Evolutionary conservation across 2,797 vertebrate genomes (phyloP).

Genomic region (Erithacus rubecula): DNA sequence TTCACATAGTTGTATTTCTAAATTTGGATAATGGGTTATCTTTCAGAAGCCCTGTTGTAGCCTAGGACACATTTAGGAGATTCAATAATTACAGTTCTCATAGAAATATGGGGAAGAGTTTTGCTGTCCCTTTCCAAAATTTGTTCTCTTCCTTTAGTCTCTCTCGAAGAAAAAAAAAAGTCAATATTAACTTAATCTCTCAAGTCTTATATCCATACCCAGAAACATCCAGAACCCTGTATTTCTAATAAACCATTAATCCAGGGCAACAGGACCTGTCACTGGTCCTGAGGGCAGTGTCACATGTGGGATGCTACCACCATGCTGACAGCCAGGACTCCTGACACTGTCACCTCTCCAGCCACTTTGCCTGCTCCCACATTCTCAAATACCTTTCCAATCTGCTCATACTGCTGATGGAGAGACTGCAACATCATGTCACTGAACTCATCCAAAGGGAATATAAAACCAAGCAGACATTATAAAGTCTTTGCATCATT

Average conservation of each 20-base stretch:
- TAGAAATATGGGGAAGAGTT: not conserved
- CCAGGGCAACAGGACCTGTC: not conserved
- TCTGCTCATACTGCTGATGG: not conserved
- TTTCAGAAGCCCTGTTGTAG: not conserved
- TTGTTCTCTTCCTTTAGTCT: not conserved
- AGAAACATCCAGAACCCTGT: not conserved
- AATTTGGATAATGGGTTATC: not conserved
- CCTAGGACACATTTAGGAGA: not conserved
- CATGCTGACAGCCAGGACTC: not conserved
- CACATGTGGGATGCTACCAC: not conserved
- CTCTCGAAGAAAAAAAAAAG: not conserved
- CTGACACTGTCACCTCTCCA: not conserved
- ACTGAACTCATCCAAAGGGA: not conserved
- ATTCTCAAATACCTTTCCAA: not conserved
- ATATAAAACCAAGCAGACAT: not conserved
- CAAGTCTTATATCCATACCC: not conserved
- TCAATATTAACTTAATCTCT: not conserved
- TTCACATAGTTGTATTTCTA: not conserved
- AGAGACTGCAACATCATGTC: not conserved
- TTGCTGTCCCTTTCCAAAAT: not conserved
- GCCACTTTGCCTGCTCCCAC: not conserved
- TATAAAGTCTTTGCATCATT: not conserved
- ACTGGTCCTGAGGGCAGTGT: not conserved
- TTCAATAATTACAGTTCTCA: not conserved
- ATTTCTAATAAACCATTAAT: not conserved